phyloP scores from a whole-genome alignment of 2,888 invertebrate species.

The Pachycephus smyrnensis region DNA sequence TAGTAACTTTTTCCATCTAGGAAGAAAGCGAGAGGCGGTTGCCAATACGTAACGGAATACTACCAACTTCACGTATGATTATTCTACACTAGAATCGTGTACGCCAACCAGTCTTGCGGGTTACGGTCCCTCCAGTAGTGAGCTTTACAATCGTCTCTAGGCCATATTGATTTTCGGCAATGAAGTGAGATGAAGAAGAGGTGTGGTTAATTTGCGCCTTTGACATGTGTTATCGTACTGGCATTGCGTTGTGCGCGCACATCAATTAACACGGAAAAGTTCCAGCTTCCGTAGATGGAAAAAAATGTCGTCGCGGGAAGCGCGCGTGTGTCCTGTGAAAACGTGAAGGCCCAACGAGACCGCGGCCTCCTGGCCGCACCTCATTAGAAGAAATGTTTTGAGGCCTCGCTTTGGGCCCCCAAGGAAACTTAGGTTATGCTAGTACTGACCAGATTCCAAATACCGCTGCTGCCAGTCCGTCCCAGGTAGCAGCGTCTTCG shows the following conservation, averaged over 20 bases:
- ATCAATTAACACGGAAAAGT: background rate
- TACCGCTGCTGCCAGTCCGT: background rate
- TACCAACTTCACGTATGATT: background rate
- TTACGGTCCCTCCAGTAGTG: background rate
- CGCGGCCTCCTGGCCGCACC: background rate
- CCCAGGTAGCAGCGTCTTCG: conserved; percentile 3
- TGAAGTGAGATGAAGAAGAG: conserved; percentile 20
- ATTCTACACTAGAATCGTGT: background rate
- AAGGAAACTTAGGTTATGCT: conserved; percentile 5
- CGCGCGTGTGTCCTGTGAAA: conserved; percentile 8
- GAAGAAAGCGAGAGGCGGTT: background rate
- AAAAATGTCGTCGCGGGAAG: conserved; percentile 24
- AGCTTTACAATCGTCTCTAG: conserved; percentile 3
- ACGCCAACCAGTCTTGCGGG: background rate
- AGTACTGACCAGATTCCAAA: background rate
- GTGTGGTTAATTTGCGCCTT: conserved; percentile 29
- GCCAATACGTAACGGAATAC: background rate
- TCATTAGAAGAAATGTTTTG: conserved; percentile 4
- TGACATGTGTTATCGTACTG: conserved; percentile 14
- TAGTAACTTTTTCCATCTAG: background rate
- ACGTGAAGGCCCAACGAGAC: conserved; percentile 9
- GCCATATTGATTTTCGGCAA: conserved; percentile 25
- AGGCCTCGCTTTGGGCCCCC: background rate
- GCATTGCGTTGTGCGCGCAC: conserved; percentile 9
- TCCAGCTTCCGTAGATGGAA: background rate